Percentiles rank a stretch among this genome's conserved stretches.
These are phyloP conservation scores for Brachyptera risi DNA, from an alignment of 2,888 invertebrate species.

Conservation along the genomic window DNA sequence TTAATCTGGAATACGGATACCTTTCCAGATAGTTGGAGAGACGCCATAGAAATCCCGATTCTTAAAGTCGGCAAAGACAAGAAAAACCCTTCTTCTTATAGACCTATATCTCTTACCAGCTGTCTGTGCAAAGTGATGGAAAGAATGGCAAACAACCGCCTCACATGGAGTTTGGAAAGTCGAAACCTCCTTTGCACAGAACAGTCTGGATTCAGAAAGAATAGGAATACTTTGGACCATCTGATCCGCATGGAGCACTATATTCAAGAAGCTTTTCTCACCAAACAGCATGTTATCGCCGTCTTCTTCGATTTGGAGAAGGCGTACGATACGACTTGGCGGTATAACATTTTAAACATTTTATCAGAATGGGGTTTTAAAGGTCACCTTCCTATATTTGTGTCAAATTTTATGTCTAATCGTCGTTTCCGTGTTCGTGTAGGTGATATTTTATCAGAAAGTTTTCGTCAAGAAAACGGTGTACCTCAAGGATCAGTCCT, in stretches of 20 bases:
- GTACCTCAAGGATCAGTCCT: conserved; percentile 28
- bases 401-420: conserved; percentile 23
- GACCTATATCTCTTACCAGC: conserved; percentile 36
- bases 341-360: conserved; percentile 26
- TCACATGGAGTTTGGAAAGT: conserved; percentile 33
- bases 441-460: conserved; percentile 11
- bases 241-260: conserved; percentile 30
- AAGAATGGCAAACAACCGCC: conserved; percentile 34
- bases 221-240: conserved; percentile 14
- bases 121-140: conserved; percentile 37
- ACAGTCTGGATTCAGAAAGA: conserved; percentile 26
- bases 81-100: conserved; percentile 25
- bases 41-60: conserved; percentile 7
- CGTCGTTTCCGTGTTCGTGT: conserved; percentile 11
- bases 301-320: conserved; percentile 33
- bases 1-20: not conserved
- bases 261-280: conserved; percentile 32
- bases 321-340: conserved; percentile 33
- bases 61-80: conserved; percentile 12
- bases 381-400: conserved; percentile 30
- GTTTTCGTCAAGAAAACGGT: conserved; percentile 14
- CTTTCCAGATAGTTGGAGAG: conserved; percentile 18
- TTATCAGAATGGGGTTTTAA: conserved; percentile 28
- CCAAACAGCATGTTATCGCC: conserved; percentile 32
- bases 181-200: conserved; percentile 26